These are phyloP conservation scores for Apis cerana DNA, from an alignment of 1,140 invertebrate species.

Conservation along the genomic window DNA sequence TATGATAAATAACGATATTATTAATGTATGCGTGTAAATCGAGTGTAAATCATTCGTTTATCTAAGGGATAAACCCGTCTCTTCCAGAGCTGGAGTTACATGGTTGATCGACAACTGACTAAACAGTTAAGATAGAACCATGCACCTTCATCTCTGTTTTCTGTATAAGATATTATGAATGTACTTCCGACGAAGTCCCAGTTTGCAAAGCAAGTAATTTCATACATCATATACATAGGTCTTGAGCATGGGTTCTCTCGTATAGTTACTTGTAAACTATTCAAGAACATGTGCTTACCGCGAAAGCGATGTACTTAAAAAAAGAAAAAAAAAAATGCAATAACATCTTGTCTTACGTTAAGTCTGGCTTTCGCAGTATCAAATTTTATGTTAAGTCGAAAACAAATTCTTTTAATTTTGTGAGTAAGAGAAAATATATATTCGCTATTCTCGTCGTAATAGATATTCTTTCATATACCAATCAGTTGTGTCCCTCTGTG, in stretches of 20 bases:
- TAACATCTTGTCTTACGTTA: slow-evolving; percentile 43
- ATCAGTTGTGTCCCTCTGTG: slow-evolving; percentile 22
- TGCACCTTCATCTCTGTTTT: slow-evolving; percentile 31
- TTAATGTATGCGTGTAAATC: slow-evolving; percentile 60
- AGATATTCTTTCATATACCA: slow-evolving; percentile 8
- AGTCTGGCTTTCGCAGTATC: slow-evolving; percentile 41
- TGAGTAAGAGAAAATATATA: neutral
- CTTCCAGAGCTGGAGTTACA: slow-evolving; percentile 5
- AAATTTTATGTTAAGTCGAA: slow-evolving; percentile 35
- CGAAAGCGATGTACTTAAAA: slow-evolving; percentile 53
- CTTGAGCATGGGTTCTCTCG: slow-evolving; percentile 10
- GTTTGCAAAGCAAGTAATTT: slow-evolving; percentile 37
- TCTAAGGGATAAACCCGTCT: slow-evolving; percentile 22
- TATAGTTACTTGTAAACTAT: slow-evolving; percentile 16
- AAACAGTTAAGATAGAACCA: slow-evolving; percentile 1
- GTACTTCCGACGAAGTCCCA: slow-evolving; percentile 44
- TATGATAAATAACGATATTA: slow-evolving; percentile 38
- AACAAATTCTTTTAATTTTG: slow-evolving; percentile 7
- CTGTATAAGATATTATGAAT: slow-evolving; percentile 41
- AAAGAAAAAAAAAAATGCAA: slow-evolving; percentile 38
- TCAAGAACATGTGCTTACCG: slow-evolving; percentile 32
- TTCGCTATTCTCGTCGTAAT: slow-evolving; percentile 8
- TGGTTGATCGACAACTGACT: neutral
- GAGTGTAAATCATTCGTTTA: slow-evolving; percentile 52
- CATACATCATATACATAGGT: slow-evolving; percentile 20